A percentile compares a stretch with the other conserved stretches of the same genome.
These are phyloP conservation scores for Morone saxatilis DNA, from an alignment of 2,113 vertebrate genomes.

Conservation along the genomic window DNA sequence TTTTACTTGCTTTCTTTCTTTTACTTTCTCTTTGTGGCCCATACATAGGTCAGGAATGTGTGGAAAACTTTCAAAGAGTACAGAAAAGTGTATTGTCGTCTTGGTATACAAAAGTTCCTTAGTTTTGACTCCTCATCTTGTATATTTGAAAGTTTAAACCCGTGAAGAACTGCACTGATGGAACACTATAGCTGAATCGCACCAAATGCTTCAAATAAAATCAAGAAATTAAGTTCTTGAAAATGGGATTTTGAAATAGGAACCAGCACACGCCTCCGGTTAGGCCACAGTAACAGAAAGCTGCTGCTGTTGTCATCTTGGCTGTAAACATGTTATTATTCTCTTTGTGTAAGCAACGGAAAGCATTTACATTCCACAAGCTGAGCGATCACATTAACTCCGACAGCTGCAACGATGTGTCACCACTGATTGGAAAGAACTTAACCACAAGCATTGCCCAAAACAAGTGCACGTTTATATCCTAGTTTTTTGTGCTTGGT, in stretches of 20 bases:
- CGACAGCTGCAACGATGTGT: conserved; percentile 52
- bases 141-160: neutral
- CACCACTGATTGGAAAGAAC: conserved; percentile 32
- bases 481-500: neutral
- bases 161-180: no score
- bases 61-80: neutral
- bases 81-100: neutral
- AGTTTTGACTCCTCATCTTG: neutral
- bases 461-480: conserved; percentile 16
- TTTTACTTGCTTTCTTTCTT: conserved; percentile 19
- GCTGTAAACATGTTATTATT: conserved; percentile 39
- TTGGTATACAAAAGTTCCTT: neutral
- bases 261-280: neutral
- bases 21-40: neutral
- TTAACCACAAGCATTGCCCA: neutral
- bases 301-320: neutral
- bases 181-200: no score
- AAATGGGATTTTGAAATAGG: neutral
- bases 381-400: conserved; percentile 23
- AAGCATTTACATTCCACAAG: conserved; percentile 24
- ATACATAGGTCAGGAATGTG: neutral
- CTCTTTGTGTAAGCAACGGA: neutral
- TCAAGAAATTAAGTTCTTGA: neutral
- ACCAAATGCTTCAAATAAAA: neutral
- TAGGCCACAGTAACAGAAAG: neutral